Evolutionary conservation across 2,113 vertebrate genomes (phyloP).

Genomic region (Tetrax tetrax): DNA sequence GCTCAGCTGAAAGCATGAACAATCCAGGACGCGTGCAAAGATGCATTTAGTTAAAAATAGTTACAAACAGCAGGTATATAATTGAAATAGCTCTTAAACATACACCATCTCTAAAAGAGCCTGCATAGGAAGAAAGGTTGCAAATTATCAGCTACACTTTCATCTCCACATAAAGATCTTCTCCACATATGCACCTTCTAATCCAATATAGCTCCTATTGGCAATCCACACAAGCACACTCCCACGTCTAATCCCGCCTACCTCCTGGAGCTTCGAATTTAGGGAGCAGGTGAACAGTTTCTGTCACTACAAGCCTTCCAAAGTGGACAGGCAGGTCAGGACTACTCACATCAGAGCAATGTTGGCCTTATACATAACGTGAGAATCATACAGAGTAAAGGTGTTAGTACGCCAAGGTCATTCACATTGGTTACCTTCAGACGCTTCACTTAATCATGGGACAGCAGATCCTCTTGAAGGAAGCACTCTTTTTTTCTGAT

Average conservation of each 20-base stretch:
- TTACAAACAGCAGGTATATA: background rate
- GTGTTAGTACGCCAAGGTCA: background rate
- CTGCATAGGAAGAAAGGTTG: background rate
- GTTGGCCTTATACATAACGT: fast-evolving
- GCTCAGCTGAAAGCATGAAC: background rate
- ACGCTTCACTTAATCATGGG: background rate
- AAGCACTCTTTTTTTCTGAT: background rate
- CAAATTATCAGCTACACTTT: background rate
- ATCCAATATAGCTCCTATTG: background rate
- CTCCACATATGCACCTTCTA: background rate
- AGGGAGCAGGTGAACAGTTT: background rate
- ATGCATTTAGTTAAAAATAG: background rate
- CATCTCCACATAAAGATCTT: background rate
- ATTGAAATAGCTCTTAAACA: background rate
- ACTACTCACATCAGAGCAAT: background rate
- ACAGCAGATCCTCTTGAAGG: background rate
- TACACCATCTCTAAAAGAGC: background rate
- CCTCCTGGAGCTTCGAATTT: background rate
- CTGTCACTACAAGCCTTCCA: background rate
- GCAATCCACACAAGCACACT: background rate
- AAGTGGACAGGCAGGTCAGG: background rate
- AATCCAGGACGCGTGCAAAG: background rate
- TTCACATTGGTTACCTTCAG: background rate
- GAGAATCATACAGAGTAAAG: background rate
- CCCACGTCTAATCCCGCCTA: background rate